Evolutionary conservation across 2,797 vertebrate genomes (phyloP).

Genomic region (Micropoecilia bifurca): DNA sequence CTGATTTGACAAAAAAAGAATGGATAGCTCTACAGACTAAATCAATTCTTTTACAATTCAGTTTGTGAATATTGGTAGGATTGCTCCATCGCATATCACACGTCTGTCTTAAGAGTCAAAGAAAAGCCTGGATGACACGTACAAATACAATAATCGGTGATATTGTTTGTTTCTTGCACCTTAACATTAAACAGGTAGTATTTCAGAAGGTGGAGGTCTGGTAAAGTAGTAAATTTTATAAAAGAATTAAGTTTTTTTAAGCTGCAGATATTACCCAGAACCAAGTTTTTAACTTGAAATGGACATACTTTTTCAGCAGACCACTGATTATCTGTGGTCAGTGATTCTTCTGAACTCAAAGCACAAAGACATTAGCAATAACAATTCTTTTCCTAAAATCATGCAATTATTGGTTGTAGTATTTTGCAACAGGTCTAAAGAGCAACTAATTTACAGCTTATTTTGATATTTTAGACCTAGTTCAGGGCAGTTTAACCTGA

Average conservation of each 20-base stretch:
- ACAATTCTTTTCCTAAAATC: neutral
- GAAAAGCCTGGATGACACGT: neutral
- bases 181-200: neutral
- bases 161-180: neutral
- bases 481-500: neutral
- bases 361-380: neutral
- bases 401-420: neutral
- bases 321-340: neutral
- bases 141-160: neutral
- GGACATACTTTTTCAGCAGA: neutral
- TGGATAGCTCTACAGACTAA: neutral
- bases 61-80: neutral
- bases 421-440: neutral
- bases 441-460: neutral
- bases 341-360: constrained; percentile 11
- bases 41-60: neutral
- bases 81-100: neutral
- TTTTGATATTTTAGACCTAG: neutral
- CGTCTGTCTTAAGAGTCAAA: neutral
- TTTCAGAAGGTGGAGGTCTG: neutral
- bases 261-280: neutral
- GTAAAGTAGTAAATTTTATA: neutral
- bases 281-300: neutral
- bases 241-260: neutral
- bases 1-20: neutral